Evolutionary conservation across 2,888 invertebrate species (phyloP).

Genomic region (Leucania comma): DNA sequence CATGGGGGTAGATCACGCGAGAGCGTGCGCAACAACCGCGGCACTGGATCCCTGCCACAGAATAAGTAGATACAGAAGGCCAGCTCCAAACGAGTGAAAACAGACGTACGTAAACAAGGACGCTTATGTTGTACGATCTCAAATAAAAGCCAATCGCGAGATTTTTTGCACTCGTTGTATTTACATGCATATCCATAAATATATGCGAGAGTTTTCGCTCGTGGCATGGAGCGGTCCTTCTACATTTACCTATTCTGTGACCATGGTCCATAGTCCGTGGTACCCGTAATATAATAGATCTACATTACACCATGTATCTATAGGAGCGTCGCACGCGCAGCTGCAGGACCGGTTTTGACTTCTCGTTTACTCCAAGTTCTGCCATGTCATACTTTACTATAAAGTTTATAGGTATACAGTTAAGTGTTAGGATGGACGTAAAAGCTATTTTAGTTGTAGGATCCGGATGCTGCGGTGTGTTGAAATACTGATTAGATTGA

Average conservation of each 20-base stretch:
- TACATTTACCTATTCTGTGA: not conserved
- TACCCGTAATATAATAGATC: slow-evolving; percentile 54
- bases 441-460: slow-evolving; percentile 31
- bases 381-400: slow-evolving; percentile 74
- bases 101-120: not conserved
- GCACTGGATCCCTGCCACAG: slow-evolving; percentile 21
- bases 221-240: not conserved
- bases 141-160: slow-evolving; percentile 2
- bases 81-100: not conserved
- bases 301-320: slow-evolving; percentile 66
- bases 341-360: slow-evolving; percentile 87
- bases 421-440: slow-evolving; percentile 57
- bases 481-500: slow-evolving; percentile 40
- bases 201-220: not conserved
- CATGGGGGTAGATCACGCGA: slow-evolving; percentile 76
- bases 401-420: slow-evolving; percentile 59
- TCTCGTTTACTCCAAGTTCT: slow-evolving; percentile 81
- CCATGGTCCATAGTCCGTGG: slow-evolving; percentile 38
- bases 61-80: slow-evolving; percentile 7
- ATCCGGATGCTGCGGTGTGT: slow-evolving; percentile 47
- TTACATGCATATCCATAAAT: not conserved
- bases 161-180: not conserved
- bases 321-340: slow-evolving; percentile 82
- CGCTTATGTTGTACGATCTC: not conserved
- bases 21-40: slow-evolving; percentile 63